These are phyloP conservation scores for Halcyon leucocephala DNA, from an alignment of 2,797 vertebrate genomes.

Conservation along the genomic window DNA sequence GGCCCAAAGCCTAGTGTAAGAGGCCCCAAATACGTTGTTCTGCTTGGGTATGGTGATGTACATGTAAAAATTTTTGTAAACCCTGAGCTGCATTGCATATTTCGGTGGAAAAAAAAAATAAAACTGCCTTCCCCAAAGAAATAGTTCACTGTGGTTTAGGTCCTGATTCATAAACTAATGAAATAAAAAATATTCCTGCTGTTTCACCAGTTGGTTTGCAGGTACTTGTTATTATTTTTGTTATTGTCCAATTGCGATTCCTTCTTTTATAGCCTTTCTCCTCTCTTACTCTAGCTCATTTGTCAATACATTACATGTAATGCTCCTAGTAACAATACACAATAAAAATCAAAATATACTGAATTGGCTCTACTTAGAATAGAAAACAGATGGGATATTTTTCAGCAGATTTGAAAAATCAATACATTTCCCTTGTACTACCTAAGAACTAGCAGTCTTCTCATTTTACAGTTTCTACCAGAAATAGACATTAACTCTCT, in stretches of 20 bases:
- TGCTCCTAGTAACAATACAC: not conserved
- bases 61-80: not conserved
- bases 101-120: not conserved
- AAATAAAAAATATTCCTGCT: not conserved
- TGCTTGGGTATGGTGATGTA: not conserved
- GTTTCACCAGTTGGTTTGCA: not conserved
- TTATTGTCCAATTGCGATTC: not conserved
- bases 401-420: conserved; percentile 8
- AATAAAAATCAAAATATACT: not conserved
- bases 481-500: not conserved
- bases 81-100: not conserved
- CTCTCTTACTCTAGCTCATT: not conserved
- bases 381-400: conserved; percentile 17
- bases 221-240: not conserved
- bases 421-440: not conserved
- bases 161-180: not conserved
- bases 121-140: not conserved
- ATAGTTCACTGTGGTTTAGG: not conserved
- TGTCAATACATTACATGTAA: not conserved
- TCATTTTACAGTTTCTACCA: not conserved
- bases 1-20: not conserved
- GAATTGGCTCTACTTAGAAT: not conserved
- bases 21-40: not conserved
- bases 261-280: not conserved
- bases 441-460: not conserved